A percentile compares a stretch with the other conserved stretches of the same genome.
These are phyloP conservation scores for Agrochola circellaris DNA, from an alignment of 2,888 invertebrate species.

Conservation along the genomic window DNA sequence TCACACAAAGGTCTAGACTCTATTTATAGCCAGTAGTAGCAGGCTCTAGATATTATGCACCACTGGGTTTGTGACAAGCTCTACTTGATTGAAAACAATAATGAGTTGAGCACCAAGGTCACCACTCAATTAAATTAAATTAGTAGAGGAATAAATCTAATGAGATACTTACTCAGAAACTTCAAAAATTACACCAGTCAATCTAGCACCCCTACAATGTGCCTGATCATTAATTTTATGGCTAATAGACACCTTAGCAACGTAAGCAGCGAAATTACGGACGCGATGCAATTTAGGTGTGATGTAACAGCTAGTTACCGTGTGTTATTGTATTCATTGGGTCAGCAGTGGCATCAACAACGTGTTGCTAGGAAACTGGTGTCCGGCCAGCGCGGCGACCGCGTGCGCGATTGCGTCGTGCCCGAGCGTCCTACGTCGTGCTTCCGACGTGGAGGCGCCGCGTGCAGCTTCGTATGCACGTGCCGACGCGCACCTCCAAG, in stretches of 20 bases:
- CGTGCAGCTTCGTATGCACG: conserved; percentile 84
- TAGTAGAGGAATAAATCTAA: conserved; percentile 28
- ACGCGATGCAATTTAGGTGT: conserved; percentile 77
- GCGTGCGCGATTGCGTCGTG: conserved; percentile 78
- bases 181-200: conserved; percentile 53
- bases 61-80: conserved; percentile 27
- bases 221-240: conserved; percentile 76
- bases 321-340: conserved; percentile 89
- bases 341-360: conserved; percentile 89
- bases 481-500: conserved; percentile 79
- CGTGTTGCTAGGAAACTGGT: conserved; percentile 90
- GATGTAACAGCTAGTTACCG: conserved; percentile 87
- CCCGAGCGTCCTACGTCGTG: conserved; percentile 75
- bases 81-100: conserved; percentile 35
- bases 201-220: conserved; percentile 56
- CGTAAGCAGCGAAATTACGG: conserved; percentile 76
- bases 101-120: conserved; percentile 50
- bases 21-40: conserved; percentile 73
- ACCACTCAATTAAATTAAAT: conserved; percentile 23
- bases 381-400: conserved; percentile 76
- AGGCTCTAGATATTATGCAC: conserved; percentile 51
- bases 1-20: conserved; percentile 81
- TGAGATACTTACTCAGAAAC: conserved; percentile 69
- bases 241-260: conserved; percentile 79
- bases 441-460: conserved; percentile 87